A percentile compares a stretch with the other conserved stretches of the same genome.
These are phyloP conservation scores for Platycheirus albimanus DNA, from an alignment of 2,888 invertebrate genomes.

Conservation along the genomic window DNA sequence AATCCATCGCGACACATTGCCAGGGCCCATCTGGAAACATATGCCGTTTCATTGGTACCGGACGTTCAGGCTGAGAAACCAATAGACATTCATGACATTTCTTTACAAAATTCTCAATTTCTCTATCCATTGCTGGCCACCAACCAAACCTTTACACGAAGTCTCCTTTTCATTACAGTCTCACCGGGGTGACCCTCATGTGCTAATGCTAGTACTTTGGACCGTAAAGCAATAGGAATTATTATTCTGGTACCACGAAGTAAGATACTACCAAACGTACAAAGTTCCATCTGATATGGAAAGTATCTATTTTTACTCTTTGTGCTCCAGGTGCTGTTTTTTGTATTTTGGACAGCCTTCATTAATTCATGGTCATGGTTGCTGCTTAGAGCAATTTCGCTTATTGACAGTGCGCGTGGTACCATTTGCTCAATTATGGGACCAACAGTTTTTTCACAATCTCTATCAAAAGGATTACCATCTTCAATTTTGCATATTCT, in stretches of 20 bases:
- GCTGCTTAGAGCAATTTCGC: constrained; percentile 32
- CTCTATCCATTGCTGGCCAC: constrained; percentile 53
- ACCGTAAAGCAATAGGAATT: constrained; percentile 56
- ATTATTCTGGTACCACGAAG: constrained; percentile 62
- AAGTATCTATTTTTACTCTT: constrained; percentile 1
- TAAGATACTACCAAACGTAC: constrained; percentile 64
- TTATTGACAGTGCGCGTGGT: constrained; percentile 36
- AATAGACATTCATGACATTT: constrained; percentile 33
- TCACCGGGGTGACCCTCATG: constrained; percentile 38
- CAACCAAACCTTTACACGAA: constrained; percentile 63
- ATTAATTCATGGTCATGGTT: constrained; percentile 41
- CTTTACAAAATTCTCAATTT: too few species aligned
- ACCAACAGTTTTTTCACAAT: constrained; percentile 47
- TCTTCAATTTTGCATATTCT: constrained; percentile 22
- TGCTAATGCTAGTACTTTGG: constrained; percentile 23
- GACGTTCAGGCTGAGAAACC: constrained; percentile 38
- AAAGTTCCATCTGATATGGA: constrained; percentile 46
- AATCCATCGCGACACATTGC: constrained; percentile 33
- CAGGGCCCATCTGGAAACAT: constrained; percentile 21
- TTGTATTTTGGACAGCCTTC: background rate
- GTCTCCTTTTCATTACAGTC: constrained; percentile 43
- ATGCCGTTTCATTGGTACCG: constrained; percentile 28
- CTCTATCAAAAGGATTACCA: constrained; percentile 36
- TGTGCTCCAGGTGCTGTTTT: background rate
- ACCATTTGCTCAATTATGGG: constrained; percentile 32